Evolutionary conservation across 2,797 vertebrate genomes (phyloP), one percentile per base, ranked within the genome.

Genomic region (Ctenochaetus hawaiiensis): DNA sequence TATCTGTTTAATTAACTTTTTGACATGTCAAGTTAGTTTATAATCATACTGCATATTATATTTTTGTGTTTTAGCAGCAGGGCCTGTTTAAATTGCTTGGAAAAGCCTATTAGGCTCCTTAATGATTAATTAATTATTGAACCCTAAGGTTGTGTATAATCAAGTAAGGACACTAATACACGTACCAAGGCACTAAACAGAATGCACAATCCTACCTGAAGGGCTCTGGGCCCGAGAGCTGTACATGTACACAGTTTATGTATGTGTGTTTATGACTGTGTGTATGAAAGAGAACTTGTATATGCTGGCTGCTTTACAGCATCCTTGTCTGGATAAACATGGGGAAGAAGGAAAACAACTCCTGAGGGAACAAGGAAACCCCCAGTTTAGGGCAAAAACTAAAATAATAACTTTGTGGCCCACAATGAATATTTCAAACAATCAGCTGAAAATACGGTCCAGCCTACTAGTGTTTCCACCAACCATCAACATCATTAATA

Each of bases 401-500:
- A 4, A 64, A 72, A 63, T 23, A 48, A 60, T n/a, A 48, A 65
- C 13, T 63, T 16, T 9, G 23, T 51, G 41, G 10, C 34, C 8
- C 6, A 63, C 9, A 16, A 39, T 59, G 41, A 70, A 39, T 30
- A 62, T 17, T 17, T 79, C 16, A 58, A 71, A 68, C 17, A 6
- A 56, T 5, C 39, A 43, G 0, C 8, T 34, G 17, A 20, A 65
- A 59, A 48, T 54, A 63, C 3, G 43, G 26, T 13, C 1, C 23
- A 61, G 52, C 8, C 45, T 26, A 30, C 70, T 39, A 14, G 17
- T 2, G 30, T 72, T 75, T 71, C 23, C 37, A 20, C 34, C 6
- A 39, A 60, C 16, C 60, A 37, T 67, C 59, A 67, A 79, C 41
- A 60, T 17, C 26, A 75, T 87, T 80, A 87, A 85, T 82, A 73